Percentiles rank a stretch among this genome's conserved stretches.
Conservation (phyloP, 2,888 invertebrate genomes). For the Thymelicus acteon region DNA sequence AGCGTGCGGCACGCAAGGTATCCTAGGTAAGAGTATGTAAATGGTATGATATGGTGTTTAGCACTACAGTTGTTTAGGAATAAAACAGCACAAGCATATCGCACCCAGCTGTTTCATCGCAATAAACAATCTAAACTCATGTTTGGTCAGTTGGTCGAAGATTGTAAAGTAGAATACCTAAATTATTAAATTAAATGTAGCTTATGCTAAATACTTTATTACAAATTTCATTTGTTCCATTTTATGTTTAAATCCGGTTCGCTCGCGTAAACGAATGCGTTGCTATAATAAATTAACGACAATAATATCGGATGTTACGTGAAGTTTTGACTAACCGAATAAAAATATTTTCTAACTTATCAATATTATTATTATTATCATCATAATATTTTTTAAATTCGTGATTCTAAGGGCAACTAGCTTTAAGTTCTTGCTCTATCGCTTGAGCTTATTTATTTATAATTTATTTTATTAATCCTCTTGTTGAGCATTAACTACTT, state of each 20-base stretch:
- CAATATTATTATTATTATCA: constrained; percentile 20
- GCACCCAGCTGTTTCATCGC: not conserved
- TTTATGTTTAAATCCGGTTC: no score
- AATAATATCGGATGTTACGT: not conserved
- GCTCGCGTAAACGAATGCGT: no score
- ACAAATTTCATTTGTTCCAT: not conserved
- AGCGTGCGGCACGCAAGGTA: constrained; percentile 21
- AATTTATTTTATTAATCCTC: constrained; percentile 10
- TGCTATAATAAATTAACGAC: no score
- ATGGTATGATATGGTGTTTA: constrained; percentile 8
- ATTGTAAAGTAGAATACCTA: not conserved
- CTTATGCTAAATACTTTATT: not conserved
- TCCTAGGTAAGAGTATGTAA: constrained; percentile 1
- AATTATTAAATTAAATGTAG: constrained; percentile 1
- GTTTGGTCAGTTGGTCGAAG: constrained; percentile 1
- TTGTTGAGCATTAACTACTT: constrained; percentile 37
- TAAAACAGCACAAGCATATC: not conserved
- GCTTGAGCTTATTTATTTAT: constrained; percentile 15
- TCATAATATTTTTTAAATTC: constrained; percentile 25
- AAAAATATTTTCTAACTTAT: constrained; percentile 7
- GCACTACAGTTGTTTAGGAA: constrained; percentile 2
- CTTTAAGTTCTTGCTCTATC: constrained; percentile 9
- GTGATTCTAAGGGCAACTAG: constrained; percentile 26
- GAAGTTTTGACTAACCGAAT: not conserved
- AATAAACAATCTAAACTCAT: not conserved